These are phyloP conservation scores for Lissocephala sabroskyi DNA, from an alignment of 2,888 invertebrate species.

Conservation along the genomic window DNA sequence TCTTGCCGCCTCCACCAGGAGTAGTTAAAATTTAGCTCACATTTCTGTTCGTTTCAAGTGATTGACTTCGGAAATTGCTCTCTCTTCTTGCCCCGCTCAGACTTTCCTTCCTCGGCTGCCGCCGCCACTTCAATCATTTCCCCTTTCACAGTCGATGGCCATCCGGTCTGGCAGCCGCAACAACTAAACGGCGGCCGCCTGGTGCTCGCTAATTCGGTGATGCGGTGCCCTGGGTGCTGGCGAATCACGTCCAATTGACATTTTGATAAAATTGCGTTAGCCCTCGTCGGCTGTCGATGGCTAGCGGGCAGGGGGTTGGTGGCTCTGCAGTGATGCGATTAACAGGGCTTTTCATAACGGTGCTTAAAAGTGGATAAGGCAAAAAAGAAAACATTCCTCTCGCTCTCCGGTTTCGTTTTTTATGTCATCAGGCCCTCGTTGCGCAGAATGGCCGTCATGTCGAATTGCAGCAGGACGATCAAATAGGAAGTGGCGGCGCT, in stretches of 20 bases:
- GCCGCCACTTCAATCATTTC: background rate
- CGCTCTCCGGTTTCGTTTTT: slow-evolving; percentile 2
- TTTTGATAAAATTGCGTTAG: slow-evolving; percentile 52
- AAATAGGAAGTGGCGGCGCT: slow-evolving; percentile 72
- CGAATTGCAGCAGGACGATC: slow-evolving; percentile 72
- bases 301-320: slow-evolving; percentile 26
- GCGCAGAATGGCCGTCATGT: slow-evolving; percentile 67
- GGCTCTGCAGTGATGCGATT: slow-evolving; percentile 37
- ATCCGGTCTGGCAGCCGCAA: background rate
- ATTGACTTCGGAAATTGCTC: slow-evolving; percentile 52
- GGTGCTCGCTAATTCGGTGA: background rate
- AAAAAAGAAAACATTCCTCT: slow-evolving; percentile 2
- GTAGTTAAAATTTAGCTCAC: slow-evolving; percentile 29
- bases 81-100: background rate
- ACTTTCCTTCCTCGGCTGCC: background rate
- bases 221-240: slow-evolving; percentile 20
- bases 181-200: no score
- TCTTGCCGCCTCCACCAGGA: background rate
- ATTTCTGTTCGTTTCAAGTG: slow-evolving; percentile 48
- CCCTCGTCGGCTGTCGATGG: slow-evolving; percentile 2
- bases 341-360: slow-evolving; percentile 11
- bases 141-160: background rate
- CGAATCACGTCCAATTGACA: slow-evolving; percentile 55
- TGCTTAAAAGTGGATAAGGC: slow-evolving; percentile 1
- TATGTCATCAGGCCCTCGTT: slow-evolving; percentile 56